Base-by-base conservation (phyloP, 2,113 vertebrate genomes). In the Sardina pilchardus region DNA sequence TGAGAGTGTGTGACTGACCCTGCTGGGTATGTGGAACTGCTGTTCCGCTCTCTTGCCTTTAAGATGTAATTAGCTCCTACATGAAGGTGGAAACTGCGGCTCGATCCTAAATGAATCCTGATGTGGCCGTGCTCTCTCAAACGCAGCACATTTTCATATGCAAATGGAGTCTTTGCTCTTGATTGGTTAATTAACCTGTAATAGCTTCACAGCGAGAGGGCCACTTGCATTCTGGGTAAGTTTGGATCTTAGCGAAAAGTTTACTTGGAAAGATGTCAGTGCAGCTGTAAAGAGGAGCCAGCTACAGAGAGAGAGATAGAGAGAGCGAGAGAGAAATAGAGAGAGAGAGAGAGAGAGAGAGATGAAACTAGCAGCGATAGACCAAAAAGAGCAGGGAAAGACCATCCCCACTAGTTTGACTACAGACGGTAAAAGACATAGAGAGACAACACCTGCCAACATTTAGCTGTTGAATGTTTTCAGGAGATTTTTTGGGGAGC, bases 181-280 rank as follows among this genome's bases (percentile, higher is more conserved):
- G 93, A 95, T 94, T 94, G 94, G 94, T 95, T 95, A 95, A 95
- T 95, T 95, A 95, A 95, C 94, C 94, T 93, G 91, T 90, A 92
- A 93, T 89, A 88, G 89, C 93, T 92, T 92, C 89, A 90, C 92
- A 92, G 92, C 86, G 71, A 83, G 90, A 56, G 50, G 93, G 39
- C 88, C 85, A 86, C 67, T 80, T 92, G 83, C 84, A 89, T 92
- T 87, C 83, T 89, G 91, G 92, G 91, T 93, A 92, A 90, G 82
- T 81, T 81, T 43, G 81, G 78, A 86, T 88, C 83, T 86, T 83
- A 56, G 47, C 6, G 82, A 45, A 14, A 17, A 36, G 56, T n/a
- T 82, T 80, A 67, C 81, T 56, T 21, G 81, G 81, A 43, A 43
- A 85, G 82, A 85, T 48, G 67, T 44, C 26, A 81, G 80, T 87